These are phyloP conservation scores for Trachythela sp. DNA, from an alignment of 64 coral and sea anemone species.

Conservation along the genomic window DNA sequence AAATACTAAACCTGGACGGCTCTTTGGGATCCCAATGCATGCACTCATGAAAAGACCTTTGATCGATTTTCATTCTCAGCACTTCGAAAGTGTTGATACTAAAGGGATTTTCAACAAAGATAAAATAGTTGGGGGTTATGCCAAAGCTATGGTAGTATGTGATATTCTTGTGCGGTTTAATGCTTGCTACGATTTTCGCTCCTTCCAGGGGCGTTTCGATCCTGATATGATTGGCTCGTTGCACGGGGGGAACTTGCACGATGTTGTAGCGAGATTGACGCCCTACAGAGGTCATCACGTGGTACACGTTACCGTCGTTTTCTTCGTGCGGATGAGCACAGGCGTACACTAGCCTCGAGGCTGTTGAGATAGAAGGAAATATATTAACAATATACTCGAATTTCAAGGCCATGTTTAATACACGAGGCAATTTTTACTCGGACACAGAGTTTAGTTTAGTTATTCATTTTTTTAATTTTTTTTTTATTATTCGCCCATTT, in stretches of 20 bases:
- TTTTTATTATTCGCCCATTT: too few species aligned
- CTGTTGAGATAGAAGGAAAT: not conserved
- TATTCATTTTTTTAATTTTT: too few species aligned
- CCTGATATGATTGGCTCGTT: not conserved
- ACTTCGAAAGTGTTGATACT: constrained; percentile 72
- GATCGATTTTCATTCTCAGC: constrained; percentile 75
- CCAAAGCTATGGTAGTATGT: constrained; percentile 98
- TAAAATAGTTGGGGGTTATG: constrained; percentile 96
- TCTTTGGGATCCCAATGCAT: constrained; percentile 89
- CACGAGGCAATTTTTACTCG: too few species aligned
- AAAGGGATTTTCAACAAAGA: constrained; percentile 97
- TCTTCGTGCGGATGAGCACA: constrained; percentile 79
- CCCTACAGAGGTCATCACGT: constrained; percentile 72
- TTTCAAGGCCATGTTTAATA: too few species aligned
- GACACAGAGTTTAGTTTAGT: too few species aligned
- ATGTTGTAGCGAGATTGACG: constrained; percentile 79
- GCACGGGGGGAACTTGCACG: constrained; percentile 55
- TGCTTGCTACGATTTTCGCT: constrained; percentile 47
- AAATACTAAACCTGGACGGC: constrained; percentile 52
- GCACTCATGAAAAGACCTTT: constrained; percentile 92
- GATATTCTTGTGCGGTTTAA: constrained; percentile 71
- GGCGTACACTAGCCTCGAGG: not conserved
- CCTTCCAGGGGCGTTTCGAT: constrained; percentile 59
- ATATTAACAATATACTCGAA: too few species aligned
- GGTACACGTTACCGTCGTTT: constrained; percentile 70